Percentiles rank a stretch among this genome's conserved stretches.
These are phyloP conservation scores for Dinomys branickii DNA, from an alignment of 2,113 vertebrate species.

Conservation along the genomic window DNA sequence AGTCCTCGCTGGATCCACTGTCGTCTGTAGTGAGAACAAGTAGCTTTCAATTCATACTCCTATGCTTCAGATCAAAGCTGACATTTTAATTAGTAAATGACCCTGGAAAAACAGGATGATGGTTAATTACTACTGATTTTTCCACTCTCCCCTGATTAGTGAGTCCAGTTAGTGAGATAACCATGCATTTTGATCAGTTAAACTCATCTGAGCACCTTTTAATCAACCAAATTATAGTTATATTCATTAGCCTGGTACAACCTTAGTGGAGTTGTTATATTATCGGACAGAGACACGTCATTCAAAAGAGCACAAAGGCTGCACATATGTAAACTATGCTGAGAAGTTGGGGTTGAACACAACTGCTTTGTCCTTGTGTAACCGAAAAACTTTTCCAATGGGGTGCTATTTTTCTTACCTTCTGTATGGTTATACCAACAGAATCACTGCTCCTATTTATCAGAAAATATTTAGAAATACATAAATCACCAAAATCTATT, in stretches of 20 bases:
- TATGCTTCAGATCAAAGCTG: slow-evolving; percentile 55
- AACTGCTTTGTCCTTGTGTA: neutral
- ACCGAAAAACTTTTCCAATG: neutral
- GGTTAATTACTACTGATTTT: slow-evolving; percentile 63
- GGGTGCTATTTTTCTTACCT: neutral
- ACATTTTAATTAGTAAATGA: slow-evolving; percentile 62
- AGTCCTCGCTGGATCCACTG: neutral
- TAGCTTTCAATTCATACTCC: slow-evolving; percentile 55
- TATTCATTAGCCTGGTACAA: slow-evolving; percentile 27
- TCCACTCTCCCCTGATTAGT: slow-evolving; percentile 43
- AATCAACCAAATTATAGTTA: slow-evolving; percentile 48
- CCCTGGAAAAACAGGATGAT: slow-evolving; percentile 13
- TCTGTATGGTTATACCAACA: neutral
- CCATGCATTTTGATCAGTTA: slow-evolving; percentile 38
- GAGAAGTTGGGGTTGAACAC: neutral
- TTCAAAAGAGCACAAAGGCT: neutral
- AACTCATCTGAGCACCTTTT: slow-evolving; percentile 53
- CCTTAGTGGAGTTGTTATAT: slow-evolving; percentile 20
- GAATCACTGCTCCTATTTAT: neutral
- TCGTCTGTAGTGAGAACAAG: slow-evolving; percentile 37
- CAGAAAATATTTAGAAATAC: neutral
- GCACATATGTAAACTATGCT: neutral
- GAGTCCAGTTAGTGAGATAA: neutral
- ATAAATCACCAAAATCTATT: neutral
- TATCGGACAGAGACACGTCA: slow-evolving; percentile 19